Conservation (phyloP, 2,113 vertebrate species). For the Ceuthmochares aereus region DNA sequence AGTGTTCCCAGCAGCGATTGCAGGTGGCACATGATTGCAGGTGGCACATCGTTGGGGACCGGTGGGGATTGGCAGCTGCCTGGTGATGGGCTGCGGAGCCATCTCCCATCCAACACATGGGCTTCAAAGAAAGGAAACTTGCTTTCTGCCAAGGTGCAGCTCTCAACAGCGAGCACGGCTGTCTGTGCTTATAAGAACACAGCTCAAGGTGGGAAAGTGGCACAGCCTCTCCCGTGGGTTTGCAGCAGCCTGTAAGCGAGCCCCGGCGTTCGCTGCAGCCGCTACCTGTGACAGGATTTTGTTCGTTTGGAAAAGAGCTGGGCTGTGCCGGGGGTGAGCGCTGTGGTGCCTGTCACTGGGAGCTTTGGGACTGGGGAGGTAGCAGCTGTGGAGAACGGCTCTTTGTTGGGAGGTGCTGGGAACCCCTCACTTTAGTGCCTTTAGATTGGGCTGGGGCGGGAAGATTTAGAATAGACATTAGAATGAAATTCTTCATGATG, state of each 20-base stretch:
- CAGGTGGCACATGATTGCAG: accelerated
- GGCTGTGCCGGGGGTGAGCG: accelerated
- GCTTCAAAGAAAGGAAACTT: neutral
- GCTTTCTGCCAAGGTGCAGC: accelerated
- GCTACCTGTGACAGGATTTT: accelerated
- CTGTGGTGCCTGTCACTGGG: accelerated
- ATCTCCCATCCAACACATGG: accelerated
- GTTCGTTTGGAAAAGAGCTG: neutral
- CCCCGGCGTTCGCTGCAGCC: neutral
- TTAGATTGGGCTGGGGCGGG: too few species aligned
- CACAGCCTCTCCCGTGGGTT: accelerated
- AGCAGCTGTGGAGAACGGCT: accelerated
- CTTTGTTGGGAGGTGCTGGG: neutral
- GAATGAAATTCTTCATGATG: too few species aligned
- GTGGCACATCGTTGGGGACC: accelerated
- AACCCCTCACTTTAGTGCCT: too few species aligned
- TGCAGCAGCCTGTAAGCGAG: too few species aligned
- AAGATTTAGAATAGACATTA: too few species aligned
- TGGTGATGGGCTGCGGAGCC: accelerated
- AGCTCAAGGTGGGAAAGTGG: too few species aligned
- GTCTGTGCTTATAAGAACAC: neutral
- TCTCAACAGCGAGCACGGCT: neutral
- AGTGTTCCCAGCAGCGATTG: accelerated
- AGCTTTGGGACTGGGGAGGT: accelerated
- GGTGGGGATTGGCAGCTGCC: accelerated